Evolutionary conservation across 2,797 vertebrate species (phyloP).

Genomic region (Manis javanica): DNA sequence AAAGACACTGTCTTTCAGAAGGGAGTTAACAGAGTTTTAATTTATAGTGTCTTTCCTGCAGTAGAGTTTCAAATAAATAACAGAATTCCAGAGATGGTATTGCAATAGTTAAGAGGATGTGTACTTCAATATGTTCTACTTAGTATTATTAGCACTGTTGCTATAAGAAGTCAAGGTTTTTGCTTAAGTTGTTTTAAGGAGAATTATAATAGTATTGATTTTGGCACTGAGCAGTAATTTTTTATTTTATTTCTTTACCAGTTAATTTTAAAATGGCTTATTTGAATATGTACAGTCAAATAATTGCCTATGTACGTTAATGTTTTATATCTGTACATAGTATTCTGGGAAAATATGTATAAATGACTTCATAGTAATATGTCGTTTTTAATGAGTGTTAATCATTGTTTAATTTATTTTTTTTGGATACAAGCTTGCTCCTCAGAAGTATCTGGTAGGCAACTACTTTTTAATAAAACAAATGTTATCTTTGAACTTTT

Average conservation of each 20-base stretch:
- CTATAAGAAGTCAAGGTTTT: conserved; percentile 18
- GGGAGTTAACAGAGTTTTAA: background rate
- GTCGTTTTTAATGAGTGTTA: conserved; percentile 56
- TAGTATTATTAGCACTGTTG: background rate
- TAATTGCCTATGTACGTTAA: conserved; percentile 49
- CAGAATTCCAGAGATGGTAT: conserved; percentile 9
- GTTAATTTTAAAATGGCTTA: conserved; percentile 56
- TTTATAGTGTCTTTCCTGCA: background rate
- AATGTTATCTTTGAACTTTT: conserved; percentile 61
- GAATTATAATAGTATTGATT: conserved; percentile 46
- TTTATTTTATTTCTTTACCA: conserved; percentile 46
- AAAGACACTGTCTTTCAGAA: background rate
- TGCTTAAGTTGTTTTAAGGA: conserved; percentile 43
- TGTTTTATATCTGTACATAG: conserved; percentile 57
- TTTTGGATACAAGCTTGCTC: conserved; percentile 75
- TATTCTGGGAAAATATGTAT: conserved; percentile 47
- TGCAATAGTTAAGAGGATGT: conserved; percentile 17
- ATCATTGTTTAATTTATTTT: conserved; percentile 74
- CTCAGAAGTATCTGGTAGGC: conserved; percentile 79
- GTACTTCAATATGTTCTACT: conserved; percentile 9
- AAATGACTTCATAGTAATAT: conserved; percentile 54
- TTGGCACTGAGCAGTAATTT: conserved; percentile 20
- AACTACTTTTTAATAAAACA: conserved; percentile 75
- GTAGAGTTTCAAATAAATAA: background rate
- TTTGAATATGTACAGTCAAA: conserved; percentile 56